A percentile compares a stretch with the other conserved stretches of the same genome.
Conservation (phyloP, 2,888 invertebrate species). For the Drosophila ochracea region DNA sequence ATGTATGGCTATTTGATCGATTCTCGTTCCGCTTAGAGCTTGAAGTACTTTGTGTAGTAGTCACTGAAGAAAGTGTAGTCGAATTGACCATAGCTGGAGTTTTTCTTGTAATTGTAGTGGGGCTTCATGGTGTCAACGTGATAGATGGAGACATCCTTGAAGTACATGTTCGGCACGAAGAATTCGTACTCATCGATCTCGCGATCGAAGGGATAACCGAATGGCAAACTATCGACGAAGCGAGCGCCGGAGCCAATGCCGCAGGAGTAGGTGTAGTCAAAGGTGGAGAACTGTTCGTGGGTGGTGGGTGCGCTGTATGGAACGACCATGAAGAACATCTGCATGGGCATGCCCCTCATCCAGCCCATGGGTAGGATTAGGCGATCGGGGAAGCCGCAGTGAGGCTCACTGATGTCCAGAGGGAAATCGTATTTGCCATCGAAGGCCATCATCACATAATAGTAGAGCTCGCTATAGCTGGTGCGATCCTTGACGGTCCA, state of each 20-base stretch:
- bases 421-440: constrained; percentile 85
- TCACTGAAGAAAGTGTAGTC: constrained; percentile 75
- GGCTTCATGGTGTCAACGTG: constrained; percentile 86
- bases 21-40: constrained; percentile 32
- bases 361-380: constrained; percentile 89
- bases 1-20: background rate
- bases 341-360: constrained; percentile 88
- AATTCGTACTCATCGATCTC: constrained; percentile 87
- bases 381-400: constrained; percentile 88
- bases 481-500: constrained; percentile 87
- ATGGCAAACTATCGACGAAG: constrained; percentile 87
- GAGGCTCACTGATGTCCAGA: constrained; percentile 85
- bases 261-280: constrained; percentile 86
- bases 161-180: constrained; percentile 89
- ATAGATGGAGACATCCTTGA: constrained; percentile 88
- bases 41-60: constrained; percentile 73
- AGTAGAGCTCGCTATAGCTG: constrained; percentile 85
- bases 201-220: constrained; percentile 92
- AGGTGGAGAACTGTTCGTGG: constrained; percentile 84
- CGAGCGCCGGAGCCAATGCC: constrained; percentile 87
- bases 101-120: constrained; percentile 69
- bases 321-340: constrained; percentile 87
- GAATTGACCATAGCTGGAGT: constrained; percentile 76
- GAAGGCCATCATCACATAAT: constrained; percentile 85
- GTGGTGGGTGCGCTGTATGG: constrained; percentile 83